Conservation (phyloP, 1,140 invertebrate species). For the Ridgeia piscesae region DNA sequence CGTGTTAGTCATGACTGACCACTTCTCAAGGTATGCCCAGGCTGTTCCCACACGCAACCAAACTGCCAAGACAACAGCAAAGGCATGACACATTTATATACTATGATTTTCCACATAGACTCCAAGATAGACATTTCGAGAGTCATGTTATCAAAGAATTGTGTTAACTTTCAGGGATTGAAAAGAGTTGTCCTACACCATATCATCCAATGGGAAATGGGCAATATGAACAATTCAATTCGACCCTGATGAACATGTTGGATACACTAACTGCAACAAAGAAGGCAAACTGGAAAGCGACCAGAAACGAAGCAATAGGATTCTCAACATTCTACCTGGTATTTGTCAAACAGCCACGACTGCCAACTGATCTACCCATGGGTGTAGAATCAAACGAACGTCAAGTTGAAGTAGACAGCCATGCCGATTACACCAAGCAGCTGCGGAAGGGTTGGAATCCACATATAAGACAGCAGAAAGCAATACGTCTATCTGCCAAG, state of each 20-base stretch:
- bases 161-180: conserved; percentile 32
- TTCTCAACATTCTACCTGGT: conserved; percentile 38
- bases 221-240: conserved; percentile 14
- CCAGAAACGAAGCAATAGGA: conserved; percentile 33
- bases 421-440: not conserved
- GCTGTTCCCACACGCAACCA: conserved; percentile 17
- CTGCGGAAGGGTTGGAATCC: not conserved
- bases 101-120: conserved; percentile 51
- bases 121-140: conserved; percentile 47
- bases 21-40: not conserved
- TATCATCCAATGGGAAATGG: conserved; percentile 41
- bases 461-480: not conserved
- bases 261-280: conserved; percentile 17
- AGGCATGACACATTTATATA: conserved; percentile 28
- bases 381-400: conserved; percentile 8
- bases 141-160: conserved; percentile 34
- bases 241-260: conserved; percentile 28
- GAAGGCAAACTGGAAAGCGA: conserved; percentile 32
- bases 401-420: not conserved
- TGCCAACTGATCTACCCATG: conserved; percentile 32
- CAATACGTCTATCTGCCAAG: not conserved
- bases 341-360: conserved; percentile 37
- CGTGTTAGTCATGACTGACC: conserved; percentile 38
- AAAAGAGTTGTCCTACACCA: conserved; percentile 31
- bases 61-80: conserved; percentile 12